Evolutionary conservation across 1,140 invertebrate genomes (phyloP).

Genomic region (Spodoptera litura): DNA sequence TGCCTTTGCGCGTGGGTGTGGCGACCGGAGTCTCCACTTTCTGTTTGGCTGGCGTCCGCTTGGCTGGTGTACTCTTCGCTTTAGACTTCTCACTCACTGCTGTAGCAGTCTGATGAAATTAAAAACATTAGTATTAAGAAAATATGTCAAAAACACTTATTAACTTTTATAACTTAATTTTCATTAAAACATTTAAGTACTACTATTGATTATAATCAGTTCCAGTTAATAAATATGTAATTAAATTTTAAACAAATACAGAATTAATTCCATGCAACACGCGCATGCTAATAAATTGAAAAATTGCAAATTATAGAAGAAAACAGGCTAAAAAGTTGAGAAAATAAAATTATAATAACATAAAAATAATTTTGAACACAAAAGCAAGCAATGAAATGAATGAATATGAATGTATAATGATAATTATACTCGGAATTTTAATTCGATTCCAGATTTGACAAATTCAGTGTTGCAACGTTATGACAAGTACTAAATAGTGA

Average conservation of each 20-base stretch:
- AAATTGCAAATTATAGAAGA: slow-evolving; percentile 64
- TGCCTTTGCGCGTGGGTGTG: slow-evolving; percentile 67
- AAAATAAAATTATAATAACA: slow-evolving; percentile 35
- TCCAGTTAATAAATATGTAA: not conserved
- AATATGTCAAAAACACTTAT: not conserved
- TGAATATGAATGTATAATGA: slow-evolving; percentile 38
- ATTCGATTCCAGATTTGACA: no score
- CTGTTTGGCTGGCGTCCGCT: slow-evolving; percentile 58
- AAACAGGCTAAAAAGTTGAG: slow-evolving; percentile 52
- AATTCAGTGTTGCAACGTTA: no score
- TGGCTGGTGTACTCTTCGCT: slow-evolving; percentile 54
- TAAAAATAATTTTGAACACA: slow-evolving; percentile 54
- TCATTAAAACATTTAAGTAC: no score
- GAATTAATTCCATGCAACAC: slow-evolving; percentile 29
- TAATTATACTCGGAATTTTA: no score
- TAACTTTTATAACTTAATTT: no score
- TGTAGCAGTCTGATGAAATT: slow-evolving; percentile 72
- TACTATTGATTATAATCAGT: no score
- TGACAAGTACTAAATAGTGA: no score
- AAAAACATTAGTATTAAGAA: not conserved
- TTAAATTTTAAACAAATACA: slow-evolving; percentile 6
- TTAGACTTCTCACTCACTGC: slow-evolving; percentile 73
- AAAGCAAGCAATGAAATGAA: slow-evolving; percentile 76
- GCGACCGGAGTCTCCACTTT: slow-evolving; percentile 58
- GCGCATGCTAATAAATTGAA: slow-evolving; percentile 45